Conservation (phyloP, 2,113 vertebrate genomes). For the Tenebrosternarchus preto region DNA sequence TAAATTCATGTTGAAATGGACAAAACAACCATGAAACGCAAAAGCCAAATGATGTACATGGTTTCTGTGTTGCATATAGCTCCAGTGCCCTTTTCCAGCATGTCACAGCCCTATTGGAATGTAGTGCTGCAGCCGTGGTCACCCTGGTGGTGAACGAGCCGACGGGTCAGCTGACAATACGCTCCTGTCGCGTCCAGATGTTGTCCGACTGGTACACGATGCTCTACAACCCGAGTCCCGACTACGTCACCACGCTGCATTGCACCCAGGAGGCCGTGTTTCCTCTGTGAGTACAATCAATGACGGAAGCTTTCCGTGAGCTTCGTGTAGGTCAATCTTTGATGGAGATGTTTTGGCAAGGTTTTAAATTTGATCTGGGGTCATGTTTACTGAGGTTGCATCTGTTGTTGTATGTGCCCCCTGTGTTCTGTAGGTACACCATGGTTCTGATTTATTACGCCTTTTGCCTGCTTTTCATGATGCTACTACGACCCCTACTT, state of each 20-base stretch:
- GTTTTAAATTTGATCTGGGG: too few species aligned
- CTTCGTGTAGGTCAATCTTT: too few species aligned
- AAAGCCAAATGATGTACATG: neutral
- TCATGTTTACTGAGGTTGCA: neutral
- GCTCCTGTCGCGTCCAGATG: conserved; percentile 88
- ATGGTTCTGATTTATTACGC: conserved; percentile 97
- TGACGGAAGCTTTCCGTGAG: too few species aligned
- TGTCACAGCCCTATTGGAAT: conserved; percentile 86
- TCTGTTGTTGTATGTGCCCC: neutral
- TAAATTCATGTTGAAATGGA: too few species aligned
- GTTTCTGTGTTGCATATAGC: conserved; percentile 58
- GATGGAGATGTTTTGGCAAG: too few species aligned
- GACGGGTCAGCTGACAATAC: conserved; percentile 78
- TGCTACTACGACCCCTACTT: conserved; percentile 93
- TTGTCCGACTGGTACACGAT: conserved; percentile 99
- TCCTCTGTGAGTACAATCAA: conserved; percentile 84
- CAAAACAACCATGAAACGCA: too few species aligned
- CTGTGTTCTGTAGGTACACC: conserved; percentile 81
- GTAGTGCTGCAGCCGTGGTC: conserved; percentile 78
- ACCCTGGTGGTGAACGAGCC: conserved; percentile 90
- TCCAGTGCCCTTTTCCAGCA: conserved; percentile 94
- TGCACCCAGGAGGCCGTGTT: conserved; percentile 97
- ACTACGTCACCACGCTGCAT: conserved; percentile 92
- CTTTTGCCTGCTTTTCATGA: conserved; percentile 94
- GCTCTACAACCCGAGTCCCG: conserved; percentile 97